Percentiles rank a stretch among this genome's conserved stretches.
These are phyloP conservation scores for Euzetes globulus DNA, from an alignment of 2,888 invertebrate genomes.

Conservation along the genomic window DNA sequence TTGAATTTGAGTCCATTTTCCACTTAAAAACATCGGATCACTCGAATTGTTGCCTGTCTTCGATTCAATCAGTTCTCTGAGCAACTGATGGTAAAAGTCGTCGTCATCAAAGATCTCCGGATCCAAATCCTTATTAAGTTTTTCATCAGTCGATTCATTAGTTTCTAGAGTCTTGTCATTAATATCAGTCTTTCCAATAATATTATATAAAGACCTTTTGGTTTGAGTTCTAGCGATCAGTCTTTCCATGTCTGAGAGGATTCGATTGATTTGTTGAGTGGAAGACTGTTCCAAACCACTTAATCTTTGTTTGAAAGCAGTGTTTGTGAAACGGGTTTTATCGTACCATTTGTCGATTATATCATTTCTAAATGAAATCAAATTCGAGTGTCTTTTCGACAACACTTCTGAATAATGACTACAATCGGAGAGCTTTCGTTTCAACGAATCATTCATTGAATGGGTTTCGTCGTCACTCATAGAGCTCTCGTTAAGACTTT, in stretches of 20 bases:
- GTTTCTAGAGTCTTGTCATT: constrained; percentile 20
- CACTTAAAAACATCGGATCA: constrained; percentile 74
- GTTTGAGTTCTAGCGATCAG: constrained; percentile 70
- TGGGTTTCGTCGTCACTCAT: constrained; percentile 41
- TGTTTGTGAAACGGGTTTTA: constrained; percentile 66
- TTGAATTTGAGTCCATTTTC: constrained; percentile 61
- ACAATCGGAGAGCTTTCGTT: constrained; percentile 49
- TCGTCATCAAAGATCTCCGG: constrained; percentile 89
- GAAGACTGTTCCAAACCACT: constrained; percentile 53
- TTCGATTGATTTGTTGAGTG: constrained; percentile 72
- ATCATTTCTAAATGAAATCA: constrained; percentile 54
- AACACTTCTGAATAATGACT: constrained; percentile 45
- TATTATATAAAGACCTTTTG: constrained; percentile 64
- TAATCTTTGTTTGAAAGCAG: constrained; percentile 59
- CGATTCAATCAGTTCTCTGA: constrained; percentile 83
- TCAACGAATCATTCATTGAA: background rate
- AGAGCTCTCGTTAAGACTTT: constrained; percentile 41
- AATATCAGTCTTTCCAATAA: constrained; percentile 56
- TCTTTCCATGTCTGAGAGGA: constrained; percentile 66
- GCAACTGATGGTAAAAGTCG: constrained; percentile 89
- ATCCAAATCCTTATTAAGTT: constrained; percentile 54
- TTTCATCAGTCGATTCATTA: constrained; percentile 36
- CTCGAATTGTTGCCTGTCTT: constrained; percentile 68
- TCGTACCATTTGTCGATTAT: constrained; percentile 92
- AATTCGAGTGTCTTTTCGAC: constrained; percentile 43